Evolutionary conservation across 2,888 invertebrate species (phyloP), one percentile per base, ranked within the genome.

Genomic region (Acheta domesticus): DNA sequence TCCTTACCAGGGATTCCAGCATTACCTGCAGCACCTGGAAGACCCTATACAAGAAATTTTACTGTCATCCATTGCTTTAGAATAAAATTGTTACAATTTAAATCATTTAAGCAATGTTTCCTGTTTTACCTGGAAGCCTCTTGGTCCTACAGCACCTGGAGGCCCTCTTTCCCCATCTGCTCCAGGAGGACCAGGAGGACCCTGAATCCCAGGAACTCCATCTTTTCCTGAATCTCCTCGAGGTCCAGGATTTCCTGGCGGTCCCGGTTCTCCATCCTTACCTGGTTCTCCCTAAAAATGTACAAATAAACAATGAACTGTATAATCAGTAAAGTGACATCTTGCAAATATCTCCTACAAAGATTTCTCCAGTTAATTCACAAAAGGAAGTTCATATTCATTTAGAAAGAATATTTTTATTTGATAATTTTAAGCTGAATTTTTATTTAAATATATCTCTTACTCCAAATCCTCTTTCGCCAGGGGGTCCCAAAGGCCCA

Each of bases 1-100:
- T 95, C 94, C 86, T 94, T 95, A n/a, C 95, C 95, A 1, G 93
- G 89, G 12, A 90, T 85, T 0, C 95, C 95, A 2, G 93, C 91
- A 84, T 90, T 90, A 1, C 95, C 95, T 50, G 92, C 89, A 73
- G 91, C 86, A 81, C 95, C 95, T 21, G 94, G 94, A 84, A 94
- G 89, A 74, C 93, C 93, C 92, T 92, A 81, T 80, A 80, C 36
- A 36, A 36, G 36, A 36, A 36, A 36, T 4, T 79, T 74, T 62
- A 79, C 36, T 36, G 8, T 36, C 36, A 36, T 36, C 36, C 36
- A 36, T 36, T 36, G 36, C 8, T 36, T 36, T 36, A 36, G 36
- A 36, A 36, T 8, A 36, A 36, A 36, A 36, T 36, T 36, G 36
- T 36, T 8, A 36, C 36, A 23, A 3, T 36, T 36, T 36, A 36